Conservation (phyloP, 2,113 vertebrate genomes). For the Hepsetus odoe region DNA sequence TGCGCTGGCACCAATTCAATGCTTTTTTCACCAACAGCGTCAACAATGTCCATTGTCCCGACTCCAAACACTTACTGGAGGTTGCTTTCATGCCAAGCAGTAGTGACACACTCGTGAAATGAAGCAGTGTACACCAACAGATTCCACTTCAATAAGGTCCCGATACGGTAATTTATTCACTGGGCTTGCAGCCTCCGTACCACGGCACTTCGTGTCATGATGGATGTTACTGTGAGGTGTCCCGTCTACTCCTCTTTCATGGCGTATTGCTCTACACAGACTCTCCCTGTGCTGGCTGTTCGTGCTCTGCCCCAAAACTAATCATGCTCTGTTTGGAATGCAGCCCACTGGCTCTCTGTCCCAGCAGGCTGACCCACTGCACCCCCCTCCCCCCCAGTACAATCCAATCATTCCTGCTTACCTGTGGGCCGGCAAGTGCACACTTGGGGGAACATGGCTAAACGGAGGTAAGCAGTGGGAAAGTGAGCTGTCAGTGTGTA, state of each 20-base stretch:
- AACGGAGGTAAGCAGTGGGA: not conserved
- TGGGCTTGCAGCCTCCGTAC: too few species aligned
- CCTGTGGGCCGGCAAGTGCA: slow-evolving; percentile 10
- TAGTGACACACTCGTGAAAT: not conserved
- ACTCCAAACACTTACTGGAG: not conserved
- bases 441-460: not conserved
- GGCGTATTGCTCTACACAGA: not conserved
- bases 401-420: not conserved
- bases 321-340: slow-evolving; percentile 4
- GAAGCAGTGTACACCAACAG: not conserved
- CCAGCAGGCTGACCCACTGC: not conserved
- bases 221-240: not conserved
- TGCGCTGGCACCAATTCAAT: too few species aligned
- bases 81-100: not conserved
- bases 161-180: not conserved
- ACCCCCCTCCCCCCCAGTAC: not conserved
- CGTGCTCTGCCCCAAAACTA: not conserved
- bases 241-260: not conserved
- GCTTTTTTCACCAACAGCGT: too few species aligned
- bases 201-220: not conserved
- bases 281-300: not conserved
- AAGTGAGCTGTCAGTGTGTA: not conserved
- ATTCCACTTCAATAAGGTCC: not conserved
- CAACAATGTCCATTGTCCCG: not conserved
- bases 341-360: not conserved